phyloP scores from a whole-genome alignment of 2,797 vertebrate genomes.

The Enteromius paludinosus region DNA sequence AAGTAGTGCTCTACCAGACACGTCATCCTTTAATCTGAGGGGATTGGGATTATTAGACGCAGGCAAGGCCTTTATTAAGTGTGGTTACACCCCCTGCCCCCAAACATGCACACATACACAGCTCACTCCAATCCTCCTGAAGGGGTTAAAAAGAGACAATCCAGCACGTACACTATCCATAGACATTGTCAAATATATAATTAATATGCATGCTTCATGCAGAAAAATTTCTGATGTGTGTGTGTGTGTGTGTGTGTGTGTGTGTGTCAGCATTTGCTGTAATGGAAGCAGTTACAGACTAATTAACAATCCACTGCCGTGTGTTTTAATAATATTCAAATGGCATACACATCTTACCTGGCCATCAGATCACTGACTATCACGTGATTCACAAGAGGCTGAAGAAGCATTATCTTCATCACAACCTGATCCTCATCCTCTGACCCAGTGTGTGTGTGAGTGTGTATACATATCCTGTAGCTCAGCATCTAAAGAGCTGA shows the following conservation, averaged over 20 bases:
- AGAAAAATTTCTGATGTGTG: background rate
- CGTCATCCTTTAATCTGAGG: slow-evolving; percentile 55
- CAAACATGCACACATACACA: slow-evolving; percentile 24
- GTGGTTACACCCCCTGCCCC: background rate
- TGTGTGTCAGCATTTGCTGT: background rate
- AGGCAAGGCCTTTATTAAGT: slow-evolving; percentile 39
- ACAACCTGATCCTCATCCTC: slow-evolving; percentile 49
- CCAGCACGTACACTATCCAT: background rate
- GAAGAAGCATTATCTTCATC: slow-evolving; percentile 54
- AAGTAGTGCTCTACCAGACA: slow-evolving; percentile 38
- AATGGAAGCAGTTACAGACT: background rate
- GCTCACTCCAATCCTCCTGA: slow-evolving; percentile 14
- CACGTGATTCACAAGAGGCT: slow-evolving; percentile 44
- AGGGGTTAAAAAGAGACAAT: slow-evolving; percentile 36
- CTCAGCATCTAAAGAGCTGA: slow-evolving; percentile 45
- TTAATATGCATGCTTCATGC: background rate
- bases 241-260: background rate
- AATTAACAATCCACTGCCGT: background rate
- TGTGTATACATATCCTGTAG: slow-evolving; percentile 28
- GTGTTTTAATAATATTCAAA: background rate
- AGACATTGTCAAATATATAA: background rate
- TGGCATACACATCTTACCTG: slow-evolving; percentile 18
- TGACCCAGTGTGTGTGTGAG: slow-evolving; percentile 29
- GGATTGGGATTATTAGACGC: slow-evolving; percentile 56
- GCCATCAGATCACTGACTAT: slow-evolving; percentile 26